phyloP scores from a whole-genome alignment of 2,888 invertebrate species.

The Drosophila macrospina region DNA sequence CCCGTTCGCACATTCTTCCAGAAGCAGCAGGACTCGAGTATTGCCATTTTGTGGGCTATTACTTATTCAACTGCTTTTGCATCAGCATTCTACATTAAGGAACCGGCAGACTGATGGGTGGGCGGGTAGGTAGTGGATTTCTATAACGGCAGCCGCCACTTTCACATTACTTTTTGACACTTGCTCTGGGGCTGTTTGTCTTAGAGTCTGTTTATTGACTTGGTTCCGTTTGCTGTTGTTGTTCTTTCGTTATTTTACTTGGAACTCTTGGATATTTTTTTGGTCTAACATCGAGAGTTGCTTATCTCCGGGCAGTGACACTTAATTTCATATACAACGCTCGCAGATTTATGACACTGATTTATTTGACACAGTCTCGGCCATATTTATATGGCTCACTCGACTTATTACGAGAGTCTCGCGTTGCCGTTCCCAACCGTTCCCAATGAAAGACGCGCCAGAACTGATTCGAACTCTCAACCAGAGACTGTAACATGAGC shows the following conservation, averaged over 20 bases:
- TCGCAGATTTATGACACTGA: conserved; percentile 74
- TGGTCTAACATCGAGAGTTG: conserved; percentile 35
- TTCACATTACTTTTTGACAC: conserved; percentile 64
- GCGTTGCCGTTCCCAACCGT: conserved; percentile 26
- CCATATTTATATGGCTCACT: conserved; percentile 29
- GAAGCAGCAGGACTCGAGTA: conserved; percentile 84
- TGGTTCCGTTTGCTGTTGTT: conserved; percentile 23
- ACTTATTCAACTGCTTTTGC: conserved; percentile 38
- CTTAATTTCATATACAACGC: conserved; percentile 63
- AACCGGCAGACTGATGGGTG: neutral
- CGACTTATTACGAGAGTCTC: neutral
- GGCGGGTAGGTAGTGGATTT: conserved; percentile 1
- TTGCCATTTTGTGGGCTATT: conserved; percentile 71
- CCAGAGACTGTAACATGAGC: conserved; percentile 2
- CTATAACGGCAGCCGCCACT: conserved; percentile 73
- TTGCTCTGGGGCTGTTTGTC: conserved; percentile 47
- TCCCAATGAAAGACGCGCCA: conserved; percentile 66
- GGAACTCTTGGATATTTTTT: conserved; percentile 31
- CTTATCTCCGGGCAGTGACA: conserved; percentile 53
- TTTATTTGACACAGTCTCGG: conserved; percentile 49
- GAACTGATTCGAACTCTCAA: conserved; percentile 49
- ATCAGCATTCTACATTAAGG: conserved; percentile 40
- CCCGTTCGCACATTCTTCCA: conserved; percentile 83
- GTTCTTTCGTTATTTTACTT: conserved; percentile 17
- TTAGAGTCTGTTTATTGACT: conserved; percentile 49